Evolutionary conservation across 2,113 vertebrate species (phyloP).

Genomic region (Archilochus colubris): DNA sequence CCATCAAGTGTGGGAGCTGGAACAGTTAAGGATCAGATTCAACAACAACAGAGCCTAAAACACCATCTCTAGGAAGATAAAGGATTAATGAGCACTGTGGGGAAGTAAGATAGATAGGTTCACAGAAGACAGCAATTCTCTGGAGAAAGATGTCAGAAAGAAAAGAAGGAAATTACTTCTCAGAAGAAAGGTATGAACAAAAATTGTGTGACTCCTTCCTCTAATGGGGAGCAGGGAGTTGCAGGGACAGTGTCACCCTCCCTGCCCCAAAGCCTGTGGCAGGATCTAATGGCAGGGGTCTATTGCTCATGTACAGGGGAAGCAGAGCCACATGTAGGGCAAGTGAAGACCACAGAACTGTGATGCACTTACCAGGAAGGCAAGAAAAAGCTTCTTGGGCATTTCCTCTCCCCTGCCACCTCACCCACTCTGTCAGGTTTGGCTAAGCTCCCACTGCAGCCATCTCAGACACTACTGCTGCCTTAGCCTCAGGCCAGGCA

Average conservation of each 20-base stretch:
- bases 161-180: slow-evolving; percentile 2
- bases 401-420: background rate
- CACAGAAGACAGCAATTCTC: slow-evolving; percentile 11
- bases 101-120: slow-evolving; percentile 19
- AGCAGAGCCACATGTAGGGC: background rate
- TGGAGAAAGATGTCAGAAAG: background rate
- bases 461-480: background rate
- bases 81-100: slow-evolving; percentile 43
- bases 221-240: background rate
- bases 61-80: background rate
- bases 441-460: background rate
- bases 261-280: background rate
- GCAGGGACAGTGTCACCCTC: background rate
- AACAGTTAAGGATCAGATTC: background rate
- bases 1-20: background rate
- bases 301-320: background rate
- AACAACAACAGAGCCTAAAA: background rate
- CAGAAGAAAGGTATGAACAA: background rate
- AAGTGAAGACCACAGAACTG: background rate
- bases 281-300: background rate
- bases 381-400: background rate
- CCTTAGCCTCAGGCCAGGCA: background rate
- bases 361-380: background rate
- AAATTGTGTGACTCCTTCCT: background rate
- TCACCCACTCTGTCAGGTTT: background rate